Conservation (phyloP, 2,888 invertebrate species). For the Melanargia galathea region DNA sequence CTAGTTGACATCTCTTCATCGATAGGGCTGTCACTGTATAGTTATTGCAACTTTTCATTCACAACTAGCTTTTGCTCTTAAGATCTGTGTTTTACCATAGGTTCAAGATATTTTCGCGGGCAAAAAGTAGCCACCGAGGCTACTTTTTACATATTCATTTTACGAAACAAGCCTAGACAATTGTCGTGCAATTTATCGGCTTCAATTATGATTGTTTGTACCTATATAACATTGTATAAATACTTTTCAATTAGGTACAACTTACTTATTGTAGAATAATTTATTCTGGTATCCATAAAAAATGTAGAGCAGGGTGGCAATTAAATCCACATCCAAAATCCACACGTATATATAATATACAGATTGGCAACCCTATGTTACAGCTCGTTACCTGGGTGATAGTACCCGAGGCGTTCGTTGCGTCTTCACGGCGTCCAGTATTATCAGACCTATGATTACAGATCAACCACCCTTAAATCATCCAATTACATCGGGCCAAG, state of each 20-base stretch:
- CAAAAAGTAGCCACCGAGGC: not conserved
- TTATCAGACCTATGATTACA: conserved; percentile 68
- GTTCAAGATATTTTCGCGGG: not conserved
- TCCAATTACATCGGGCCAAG: conserved; percentile 51
- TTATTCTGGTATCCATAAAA: too few species aligned
- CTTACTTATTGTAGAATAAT: too few species aligned
- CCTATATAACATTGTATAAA: too few species aligned
- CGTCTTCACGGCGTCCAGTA: conserved; percentile 67
- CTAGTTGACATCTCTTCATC: conserved; percentile 67
- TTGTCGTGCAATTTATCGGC: too few species aligned
- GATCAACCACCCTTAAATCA: conserved; percentile 54
- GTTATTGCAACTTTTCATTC: not conserved
- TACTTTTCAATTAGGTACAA: too few species aligned
- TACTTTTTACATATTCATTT: too few species aligned
- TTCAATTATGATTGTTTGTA: too few species aligned
- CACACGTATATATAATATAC: not conserved
- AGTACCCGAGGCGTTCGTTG: conserved; percentile 76
- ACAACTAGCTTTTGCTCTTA: not conserved
- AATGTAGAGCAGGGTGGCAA: too few species aligned
- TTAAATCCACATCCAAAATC: not conserved
- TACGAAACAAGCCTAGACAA: too few species aligned
- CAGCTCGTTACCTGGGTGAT: conserved; percentile 65
- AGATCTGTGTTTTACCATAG: not conserved
- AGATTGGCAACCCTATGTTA: conserved; percentile 52
- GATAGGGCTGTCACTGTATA: conserved; percentile 55